Percentiles rank a stretch among this genome's conserved stretches.
Conservation (phyloP, 2,113 vertebrate species). For the Stictonetta naevosa region DNA sequence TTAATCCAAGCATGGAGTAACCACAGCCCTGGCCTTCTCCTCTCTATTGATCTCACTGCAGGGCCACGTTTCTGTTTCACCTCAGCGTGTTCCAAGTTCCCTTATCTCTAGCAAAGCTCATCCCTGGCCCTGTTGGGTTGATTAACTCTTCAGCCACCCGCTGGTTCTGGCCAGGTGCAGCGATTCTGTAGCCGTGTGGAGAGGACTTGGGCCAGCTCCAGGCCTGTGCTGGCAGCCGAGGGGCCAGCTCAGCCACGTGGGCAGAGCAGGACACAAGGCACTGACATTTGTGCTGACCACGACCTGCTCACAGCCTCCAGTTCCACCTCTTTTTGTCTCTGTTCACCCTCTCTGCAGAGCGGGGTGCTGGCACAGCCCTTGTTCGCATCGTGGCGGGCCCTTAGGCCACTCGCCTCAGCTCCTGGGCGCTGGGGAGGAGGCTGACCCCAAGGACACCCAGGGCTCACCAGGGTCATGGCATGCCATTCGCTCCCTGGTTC, state of each 20-base stretch:
- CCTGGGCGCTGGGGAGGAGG: background rate
- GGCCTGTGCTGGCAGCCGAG: fast-evolving
- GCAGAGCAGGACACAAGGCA: background rate
- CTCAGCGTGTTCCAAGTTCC: background rate
- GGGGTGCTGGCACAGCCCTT: background rate
- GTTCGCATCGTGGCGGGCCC: fast-evolving
- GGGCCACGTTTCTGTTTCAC: background rate
- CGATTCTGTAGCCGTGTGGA: background rate
- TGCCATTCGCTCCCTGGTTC: background rate
- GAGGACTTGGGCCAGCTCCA: background rate
- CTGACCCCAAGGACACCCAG: background rate
- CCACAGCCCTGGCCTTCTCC: slow-evolving; percentile 34
- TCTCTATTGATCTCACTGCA: background rate
- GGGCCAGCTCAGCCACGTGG: too few species aligned
- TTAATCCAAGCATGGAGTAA: slow-evolving; percentile 38
- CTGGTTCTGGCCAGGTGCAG: background rate
- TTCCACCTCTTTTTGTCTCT: background rate
- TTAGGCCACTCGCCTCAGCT: background rate
- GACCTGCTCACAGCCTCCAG: background rate
- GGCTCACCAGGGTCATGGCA: fast-evolving
- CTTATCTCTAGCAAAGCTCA: background rate
- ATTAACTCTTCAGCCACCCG: background rate
- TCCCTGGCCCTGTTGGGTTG: background rate
- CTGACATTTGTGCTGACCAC: background rate
- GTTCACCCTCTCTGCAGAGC: background rate